These are phyloP conservation scores for Cylas formicarius DNA, from an alignment of 1,140 invertebrate genomes.

Conservation along the genomic window DNA sequence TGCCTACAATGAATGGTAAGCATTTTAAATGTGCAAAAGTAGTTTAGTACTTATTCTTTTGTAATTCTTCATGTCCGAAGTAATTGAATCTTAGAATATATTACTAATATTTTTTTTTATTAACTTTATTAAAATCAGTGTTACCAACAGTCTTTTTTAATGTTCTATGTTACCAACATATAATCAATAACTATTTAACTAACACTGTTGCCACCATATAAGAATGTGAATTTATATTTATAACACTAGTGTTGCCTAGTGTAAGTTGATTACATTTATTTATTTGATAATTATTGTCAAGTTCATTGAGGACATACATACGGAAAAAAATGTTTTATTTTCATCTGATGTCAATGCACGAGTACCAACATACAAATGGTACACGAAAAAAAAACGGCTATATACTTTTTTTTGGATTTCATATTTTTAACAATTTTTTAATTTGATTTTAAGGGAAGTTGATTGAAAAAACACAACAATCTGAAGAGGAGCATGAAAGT, in stretches of 20 bases:
- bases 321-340: too few relatives aligned
- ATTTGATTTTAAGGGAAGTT: conserved; percentile 24
- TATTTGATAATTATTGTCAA: too few relatives aligned
- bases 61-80: neutral
- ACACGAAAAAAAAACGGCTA: neutral
- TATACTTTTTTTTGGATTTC: too few relatives aligned
- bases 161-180: too few relatives aligned
- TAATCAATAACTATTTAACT: too few relatives aligned
- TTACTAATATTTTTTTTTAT: conserved; percentile 1
- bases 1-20: conserved; percentile 57
- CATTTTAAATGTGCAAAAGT: conserved; percentile 1
- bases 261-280: too few relatives aligned
- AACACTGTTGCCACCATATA: conserved; percentile 2
- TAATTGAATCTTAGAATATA: neutral
- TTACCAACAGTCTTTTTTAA: neutral
- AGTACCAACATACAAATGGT: neutral
- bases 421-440: conserved; percentile 1
- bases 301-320: too few relatives aligned
- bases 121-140: conserved; percentile 7
- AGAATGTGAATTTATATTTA: too few relatives aligned
- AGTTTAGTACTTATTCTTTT: conserved; percentile 3
- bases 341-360: too few relatives aligned
- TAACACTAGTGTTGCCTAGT: too few relatives aligned
- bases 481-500: conserved; percentile 18
- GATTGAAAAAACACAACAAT: conserved; percentile 18